These are phyloP conservation scores for Timandra comae DNA, from an alignment of 2,888 invertebrate genomes.

Conservation along the genomic window DNA sequence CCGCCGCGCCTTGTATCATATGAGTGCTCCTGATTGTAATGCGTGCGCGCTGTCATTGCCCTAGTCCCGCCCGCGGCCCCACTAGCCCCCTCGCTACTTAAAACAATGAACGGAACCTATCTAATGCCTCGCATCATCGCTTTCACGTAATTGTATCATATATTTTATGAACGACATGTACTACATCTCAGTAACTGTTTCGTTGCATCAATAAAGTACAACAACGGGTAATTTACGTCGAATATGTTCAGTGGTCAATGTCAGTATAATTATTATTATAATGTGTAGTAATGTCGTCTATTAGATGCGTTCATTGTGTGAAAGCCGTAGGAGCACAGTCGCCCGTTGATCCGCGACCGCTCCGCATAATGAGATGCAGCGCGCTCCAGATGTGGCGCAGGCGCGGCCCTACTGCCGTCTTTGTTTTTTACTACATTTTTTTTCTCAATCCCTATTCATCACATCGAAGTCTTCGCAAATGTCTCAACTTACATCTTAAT, in stretches of 20 bases:
- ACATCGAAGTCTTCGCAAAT: slow-evolving; percentile 11
- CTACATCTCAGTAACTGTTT: no score
- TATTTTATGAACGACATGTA: no score
- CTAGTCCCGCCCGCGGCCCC: slow-evolving; percentile 26
- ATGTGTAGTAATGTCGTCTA: no score
- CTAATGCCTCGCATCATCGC: slow-evolving; percentile 35
- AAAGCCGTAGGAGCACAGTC: slow-evolving; percentile 23
- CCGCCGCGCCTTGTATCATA: slow-evolving; percentile 30
- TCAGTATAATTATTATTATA: no score
- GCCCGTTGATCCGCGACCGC: slow-evolving; percentile 61
- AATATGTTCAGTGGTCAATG: no score
- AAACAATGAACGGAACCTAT: slow-evolving; percentile 60
- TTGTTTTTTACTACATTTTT: slow-evolving; percentile 56
- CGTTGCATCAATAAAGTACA: no score
- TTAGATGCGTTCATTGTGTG: no score
- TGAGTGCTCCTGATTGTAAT: slow-evolving; percentile 47
- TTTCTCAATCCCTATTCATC: slow-evolving; percentile 15
- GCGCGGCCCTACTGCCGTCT: slow-evolving; percentile 58
- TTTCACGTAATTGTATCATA: neutral
- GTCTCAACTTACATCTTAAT: slow-evolving; percentile 2
- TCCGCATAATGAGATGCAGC: slow-evolving; percentile 69
- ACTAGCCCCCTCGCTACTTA: slow-evolving; percentile 38
- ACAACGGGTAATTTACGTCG: no score
- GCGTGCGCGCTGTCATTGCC: slow-evolving; percentile 63
- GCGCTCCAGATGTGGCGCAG: slow-evolving; percentile 72